Conservation (phyloP, 2,888 invertebrate genomes). For the Podabrus alpinus region DNA sequence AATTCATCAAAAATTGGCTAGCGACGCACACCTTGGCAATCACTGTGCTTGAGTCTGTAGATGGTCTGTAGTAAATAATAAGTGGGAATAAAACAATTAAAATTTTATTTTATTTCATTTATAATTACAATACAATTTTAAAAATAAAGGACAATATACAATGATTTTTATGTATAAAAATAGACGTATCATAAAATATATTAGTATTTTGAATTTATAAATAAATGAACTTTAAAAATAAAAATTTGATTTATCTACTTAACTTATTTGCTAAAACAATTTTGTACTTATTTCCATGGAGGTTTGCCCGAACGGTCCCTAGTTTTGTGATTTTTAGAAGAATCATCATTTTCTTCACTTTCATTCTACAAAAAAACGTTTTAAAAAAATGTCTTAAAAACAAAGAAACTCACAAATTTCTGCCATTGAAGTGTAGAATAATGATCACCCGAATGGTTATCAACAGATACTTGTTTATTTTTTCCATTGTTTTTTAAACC, state of each 20-base stretch:
- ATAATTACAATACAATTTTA: background rate
- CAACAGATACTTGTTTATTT: background rate
- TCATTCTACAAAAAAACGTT: slow-evolving; percentile 5
- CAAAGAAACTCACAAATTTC: background rate
- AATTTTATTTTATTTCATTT: background rate
- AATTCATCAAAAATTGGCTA: no score
- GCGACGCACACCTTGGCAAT: no score
- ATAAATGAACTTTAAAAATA: background rate
- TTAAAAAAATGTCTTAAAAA: background rate
- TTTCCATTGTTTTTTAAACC: slow-evolving; percentile 25
- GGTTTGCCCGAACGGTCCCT: slow-evolving; percentile 16
- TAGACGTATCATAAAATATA: background rate
- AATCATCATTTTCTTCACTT: slow-evolving; percentile 5
- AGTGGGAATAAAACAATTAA: background rate
- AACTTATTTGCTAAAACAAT: background rate
- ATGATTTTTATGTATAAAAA: background rate
- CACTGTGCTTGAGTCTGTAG: no score
- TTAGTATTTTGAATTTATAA: background rate
- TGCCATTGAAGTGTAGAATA: background rate
- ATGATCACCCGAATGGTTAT: background rate
- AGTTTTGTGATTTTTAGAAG: slow-evolving; percentile 6
- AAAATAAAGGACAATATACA: background rate
- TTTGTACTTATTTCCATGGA: slow-evolving; percentile 20
- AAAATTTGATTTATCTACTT: background rate
- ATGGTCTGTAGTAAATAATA: no score